Evolutionary conservation across 2,888 invertebrate genomes (phyloP), one percentile per base, ranked within the genome.

Genomic region (Pteria penguin): DNA sequence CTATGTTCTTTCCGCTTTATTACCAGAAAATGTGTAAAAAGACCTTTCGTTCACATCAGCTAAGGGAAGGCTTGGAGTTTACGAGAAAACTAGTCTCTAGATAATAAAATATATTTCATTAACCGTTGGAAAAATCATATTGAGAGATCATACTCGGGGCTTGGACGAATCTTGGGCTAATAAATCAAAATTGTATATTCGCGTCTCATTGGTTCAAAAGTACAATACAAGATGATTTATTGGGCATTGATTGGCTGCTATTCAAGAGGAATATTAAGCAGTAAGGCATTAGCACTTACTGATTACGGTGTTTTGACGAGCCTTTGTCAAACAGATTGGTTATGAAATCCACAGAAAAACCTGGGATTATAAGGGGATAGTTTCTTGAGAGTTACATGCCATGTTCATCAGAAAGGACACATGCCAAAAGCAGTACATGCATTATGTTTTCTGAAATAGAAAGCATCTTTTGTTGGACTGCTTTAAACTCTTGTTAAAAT

Each of bases 81-180:
- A 36, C 22, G 65, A 36, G 36, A 33, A 65, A 65, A 36, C 22
- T 33, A 65, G 14, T 65, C 65, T 65, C 65, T 31, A 31, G 57
- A 32, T 55, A 32, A 57, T 31, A 67, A 67, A 67, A 54, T 67
- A 67, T 54, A 32, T 55, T 68, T 55, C 55, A 55, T 68, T 55
- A 57, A 52, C n/a, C 29, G 57, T 29, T 33, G 55, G 55, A 68
- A 68, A 68, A 68, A 57, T 68, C 57, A 57, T 57, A 68, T 31
- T 68, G n/a, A 68, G 27, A 52, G 32, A 22, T 32, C 29, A 55
- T 31, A 32, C 4, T 24, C 31, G 14, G 29, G 68, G 31, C 24
- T 11, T 27, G 65, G 27, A 33, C 33, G 31, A 45, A 22, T 45
- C 24, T 36, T 4, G 8, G 45, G 18, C 45, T 45, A 26, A 65